Base-by-base conservation (phyloP, 2,888 invertebrate genomes). In the Catocala fraxini region DNA sequence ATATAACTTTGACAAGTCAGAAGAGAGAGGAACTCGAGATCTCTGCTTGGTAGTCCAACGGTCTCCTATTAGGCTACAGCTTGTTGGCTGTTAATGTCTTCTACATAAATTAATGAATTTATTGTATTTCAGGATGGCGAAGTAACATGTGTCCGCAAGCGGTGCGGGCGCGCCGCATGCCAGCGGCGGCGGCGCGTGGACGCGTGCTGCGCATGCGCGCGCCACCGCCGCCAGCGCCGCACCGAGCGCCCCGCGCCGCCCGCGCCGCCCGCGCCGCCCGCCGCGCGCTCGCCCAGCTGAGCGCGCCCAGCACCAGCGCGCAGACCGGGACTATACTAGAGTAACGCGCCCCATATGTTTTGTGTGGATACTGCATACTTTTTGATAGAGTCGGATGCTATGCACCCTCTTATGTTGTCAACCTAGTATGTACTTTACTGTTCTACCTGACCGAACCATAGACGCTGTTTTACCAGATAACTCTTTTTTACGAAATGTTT, bases 121-220 rank as follows among this genome's bases (percentile, higher is more conserved):
- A n/a, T 12, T 43, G 0, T 35, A 7, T 77, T 73, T 0, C 90
- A 98, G 98, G 97, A 97, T 85, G 97, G 97, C 56, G 96, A 96
- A 80, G 96, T 97, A 63, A 96, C 96, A 63, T 98, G 98, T 88
- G 96, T 97, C 72, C 95, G 97, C 69, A 97, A 97, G 83, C 96
- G 96, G n/a, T 97, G 97, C 89, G 96, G 96, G n/a, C 95, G 96
- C 63, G 95, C 96, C 45, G 95, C 96, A 68, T 97, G 97, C 89
- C 95, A 86, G 78, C 86, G 88, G 67, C 90, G 90, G 73, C 89
- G 91, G 79, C 92, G 92, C 76, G 90, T 90, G 66, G 96, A 95
- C 87, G 95, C 95, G 73, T 96, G 95, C 89, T 96, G 96, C 88
- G 93, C 93, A 67, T 96, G 96, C 87, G 82, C 94, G 82, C 92